Evolutionary conservation across 2,797 vertebrate species (phyloP).

Genomic region (Oceanodroma leucorhoa): DNA sequence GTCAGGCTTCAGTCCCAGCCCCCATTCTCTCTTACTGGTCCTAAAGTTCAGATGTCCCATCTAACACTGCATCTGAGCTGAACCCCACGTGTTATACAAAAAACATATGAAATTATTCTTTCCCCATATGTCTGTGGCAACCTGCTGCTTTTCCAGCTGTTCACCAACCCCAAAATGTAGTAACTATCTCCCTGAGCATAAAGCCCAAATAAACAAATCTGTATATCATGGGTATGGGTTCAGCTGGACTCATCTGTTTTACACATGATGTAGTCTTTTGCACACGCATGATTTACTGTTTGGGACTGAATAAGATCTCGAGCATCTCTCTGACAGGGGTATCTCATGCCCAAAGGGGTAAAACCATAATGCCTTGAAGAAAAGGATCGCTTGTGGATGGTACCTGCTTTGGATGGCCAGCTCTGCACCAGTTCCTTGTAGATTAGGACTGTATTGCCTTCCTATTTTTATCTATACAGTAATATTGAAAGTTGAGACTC

Average conservation of each 20-base stretch:
- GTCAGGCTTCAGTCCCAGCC: background rate
- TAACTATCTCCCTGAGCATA: background rate
- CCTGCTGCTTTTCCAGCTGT: conserved; percentile 42
- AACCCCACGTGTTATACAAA: rapidly evolving
- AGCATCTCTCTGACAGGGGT: background rate
- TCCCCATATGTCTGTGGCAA: background rate
- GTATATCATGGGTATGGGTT: background rate
- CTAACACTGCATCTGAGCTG: background rate
- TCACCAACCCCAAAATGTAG: background rate
- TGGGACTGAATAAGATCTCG: background rate
- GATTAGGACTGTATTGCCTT: background rate
- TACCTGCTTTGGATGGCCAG: background rate
- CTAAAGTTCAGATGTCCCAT: background rate
- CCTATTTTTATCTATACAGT: background rate
- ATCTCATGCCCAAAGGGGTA: background rate
- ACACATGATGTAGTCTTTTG: background rate
- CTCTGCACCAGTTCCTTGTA: background rate
- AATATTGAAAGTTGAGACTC: background rate
- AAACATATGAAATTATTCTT: background rate
- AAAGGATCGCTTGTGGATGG: background rate
- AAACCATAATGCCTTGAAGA: background rate
- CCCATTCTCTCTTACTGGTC: background rate
- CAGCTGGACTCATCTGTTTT: background rate
- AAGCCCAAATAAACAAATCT: background rate
- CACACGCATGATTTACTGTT: background rate